Evolutionary conservation across 2,113 vertebrate genomes (phyloP).

Genomic region (Ptilonorhynchus violaceus): DNA sequence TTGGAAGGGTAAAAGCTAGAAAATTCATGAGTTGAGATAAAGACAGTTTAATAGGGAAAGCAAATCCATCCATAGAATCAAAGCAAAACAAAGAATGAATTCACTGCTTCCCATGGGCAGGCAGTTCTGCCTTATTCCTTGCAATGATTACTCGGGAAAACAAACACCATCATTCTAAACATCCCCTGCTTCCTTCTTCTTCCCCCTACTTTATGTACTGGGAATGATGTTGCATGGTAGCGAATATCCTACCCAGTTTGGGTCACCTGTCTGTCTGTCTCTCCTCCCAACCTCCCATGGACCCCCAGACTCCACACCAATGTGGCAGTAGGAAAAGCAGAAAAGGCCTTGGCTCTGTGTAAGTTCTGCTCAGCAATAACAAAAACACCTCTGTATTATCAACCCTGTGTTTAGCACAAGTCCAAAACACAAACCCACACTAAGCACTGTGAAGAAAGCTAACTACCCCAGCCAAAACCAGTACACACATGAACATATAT

Average conservation of each 20-base stretch:
- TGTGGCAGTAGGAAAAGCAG: background rate
- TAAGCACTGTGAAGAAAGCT: background rate
- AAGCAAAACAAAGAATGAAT: background rate
- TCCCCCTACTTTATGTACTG: background rate
- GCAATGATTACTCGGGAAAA: background rate
- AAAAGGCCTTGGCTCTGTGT: background rate
- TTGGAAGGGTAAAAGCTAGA: background rate
- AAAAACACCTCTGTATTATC: background rate
- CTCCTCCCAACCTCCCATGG: too few relatives aligned
- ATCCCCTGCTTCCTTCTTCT: fast-evolving
- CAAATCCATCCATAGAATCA: background rate
- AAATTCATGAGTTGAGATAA: background rate
- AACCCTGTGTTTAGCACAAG: background rate
- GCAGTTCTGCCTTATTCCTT: background rate
- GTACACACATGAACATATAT: background rate
- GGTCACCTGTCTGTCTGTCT: background rate
- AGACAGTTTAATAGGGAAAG: background rate
- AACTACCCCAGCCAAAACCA: background rate
- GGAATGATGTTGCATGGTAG: background rate
- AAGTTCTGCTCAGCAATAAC: background rate
- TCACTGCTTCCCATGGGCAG: background rate
- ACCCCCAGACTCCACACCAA: fast-evolving
- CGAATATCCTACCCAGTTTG: background rate
- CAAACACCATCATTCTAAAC: background rate
- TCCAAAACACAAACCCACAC: background rate